Base-by-base conservation (phyloP, 2,888 invertebrate genomes). In the Andrena haemorrhoa region DNA sequence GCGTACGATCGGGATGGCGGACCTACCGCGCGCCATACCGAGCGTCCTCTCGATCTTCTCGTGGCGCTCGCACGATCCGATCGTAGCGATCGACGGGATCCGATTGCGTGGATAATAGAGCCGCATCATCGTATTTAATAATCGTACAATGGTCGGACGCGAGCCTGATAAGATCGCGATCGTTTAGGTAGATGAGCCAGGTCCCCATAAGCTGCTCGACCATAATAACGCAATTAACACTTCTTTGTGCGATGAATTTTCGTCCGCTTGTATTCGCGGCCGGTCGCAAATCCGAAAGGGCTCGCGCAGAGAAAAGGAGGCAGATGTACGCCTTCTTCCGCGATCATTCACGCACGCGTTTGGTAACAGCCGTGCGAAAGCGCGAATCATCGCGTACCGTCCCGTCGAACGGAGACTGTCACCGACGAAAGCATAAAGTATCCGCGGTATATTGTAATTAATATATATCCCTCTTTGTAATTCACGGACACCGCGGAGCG, bases 41-140 rank as follows among this genome's bases (percentile, higher is more conserved):
- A 70, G 23, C 77, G 65, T 78, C 83, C 83, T 78, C 79, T 82
- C 82, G 85, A 85, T 87, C 83, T 85, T 81, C 70, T 76, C 77
- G 72, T 78, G 78, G 81, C 84, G 61, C 82, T 75, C 75, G 35
- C 20, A 31, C 65, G 77, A 73, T 61, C 63, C 26, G 47, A 70
- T 60, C 60, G 47, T 47, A 56, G 71, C 26, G 47, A 73, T 63
- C 60, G 47, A 60, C 47, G 71, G 79, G 68, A 77, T 75, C 68
- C 87, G 87, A 87, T 87, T 79, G 65, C 66, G 23, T 53, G 88
- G 84, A 88, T 84, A 89, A 92, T 93, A 91, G 90, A 93, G 93
- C 93, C 90, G 89, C 93, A 93, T 93, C 93, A 93, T 93, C 93
- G 91, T 91, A 92, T 93, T 93, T 93, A 93, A 93, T 93, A 93